These are phyloP conservation scores for Chironomus striatipennis DNA, from an alignment of 1,140 invertebrate species.

Conservation along the genomic window DNA sequence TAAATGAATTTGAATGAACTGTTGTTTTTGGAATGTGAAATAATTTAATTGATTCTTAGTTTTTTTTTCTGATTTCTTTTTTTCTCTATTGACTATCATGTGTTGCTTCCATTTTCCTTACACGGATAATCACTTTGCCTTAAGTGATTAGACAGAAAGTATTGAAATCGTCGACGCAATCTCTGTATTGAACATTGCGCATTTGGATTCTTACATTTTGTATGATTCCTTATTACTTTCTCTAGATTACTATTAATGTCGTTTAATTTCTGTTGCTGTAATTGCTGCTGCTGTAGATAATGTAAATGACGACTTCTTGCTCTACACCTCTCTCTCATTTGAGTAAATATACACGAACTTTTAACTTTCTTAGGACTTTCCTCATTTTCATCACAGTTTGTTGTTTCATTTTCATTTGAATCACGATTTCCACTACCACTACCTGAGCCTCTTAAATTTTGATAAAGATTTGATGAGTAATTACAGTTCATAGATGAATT, in stretches of 20 bases:
- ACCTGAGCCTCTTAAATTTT: not conserved
- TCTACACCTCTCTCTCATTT: not conserved
- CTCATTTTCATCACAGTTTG: constrained; percentile 7
- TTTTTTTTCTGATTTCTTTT: not conserved
- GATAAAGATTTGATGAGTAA: not conserved
- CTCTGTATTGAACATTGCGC: not conserved
- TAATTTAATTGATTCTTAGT: not conserved
- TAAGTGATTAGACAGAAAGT: not conserved
- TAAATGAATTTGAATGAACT: too few relatives aligned
- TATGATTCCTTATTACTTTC: not conserved
- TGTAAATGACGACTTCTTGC: too few relatives aligned
- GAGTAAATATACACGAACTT: not conserved
- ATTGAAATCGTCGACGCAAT: not conserved
- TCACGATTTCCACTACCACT: not conserved
- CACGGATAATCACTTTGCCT: not conserved
- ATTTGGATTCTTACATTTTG: not conserved
- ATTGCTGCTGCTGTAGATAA: not conserved
- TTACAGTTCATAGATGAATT: not conserved
- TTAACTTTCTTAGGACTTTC: not conserved
- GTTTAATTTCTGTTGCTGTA: not conserved
- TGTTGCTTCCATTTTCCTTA: not conserved
- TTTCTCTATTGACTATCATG: not conserved
- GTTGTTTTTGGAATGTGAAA: not conserved
- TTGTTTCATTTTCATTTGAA: not conserved
- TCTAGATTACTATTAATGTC: not conserved